Percentiles rank a stretch among this genome's conserved stretches.
phyloP scores from a whole-genome alignment of 2,888 invertebrate species.

The Malthinus flaveolus region DNA sequence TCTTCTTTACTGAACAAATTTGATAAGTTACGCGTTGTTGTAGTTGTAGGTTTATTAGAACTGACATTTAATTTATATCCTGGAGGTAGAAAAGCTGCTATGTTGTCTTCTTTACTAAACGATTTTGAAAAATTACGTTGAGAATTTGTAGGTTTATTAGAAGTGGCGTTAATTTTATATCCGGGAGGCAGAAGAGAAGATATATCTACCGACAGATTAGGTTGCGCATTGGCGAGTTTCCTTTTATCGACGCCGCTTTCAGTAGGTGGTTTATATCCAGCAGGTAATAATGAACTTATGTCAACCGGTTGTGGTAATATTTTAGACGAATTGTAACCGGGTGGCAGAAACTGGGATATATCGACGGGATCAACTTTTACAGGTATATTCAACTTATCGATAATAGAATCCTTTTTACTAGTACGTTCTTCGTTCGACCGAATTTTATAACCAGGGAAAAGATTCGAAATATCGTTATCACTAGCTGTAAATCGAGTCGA shows the following conservation, averaged over 20 bases:
- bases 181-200: conserved; percentile 50
- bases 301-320: conserved; percentile 48
- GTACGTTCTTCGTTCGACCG: conserved; percentile 34
- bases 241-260: no score
- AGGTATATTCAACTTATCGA: conserved; percentile 33
- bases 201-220: conserved; percentile 31
- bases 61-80: conserved; percentile 56
- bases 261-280: conserved; percentile 51
- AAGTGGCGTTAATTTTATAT: conserved; percentile 34
- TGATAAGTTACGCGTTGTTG: no score
- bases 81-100: conserved; percentile 65
- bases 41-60: conserved; percentile 17
- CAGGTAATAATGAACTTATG: conserved; percentile 53
- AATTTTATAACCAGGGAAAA: conserved; percentile 68
- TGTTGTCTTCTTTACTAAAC: conserved; percentile 46
- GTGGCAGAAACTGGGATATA: conserved; percentile 64
- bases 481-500: no score
- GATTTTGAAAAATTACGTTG: no score
- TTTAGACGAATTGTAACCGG: conserved; percentile 58
- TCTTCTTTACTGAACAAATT: conserved; percentile 33
- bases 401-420: conserved; percentile 39
- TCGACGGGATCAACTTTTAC: conserved; percentile 47
- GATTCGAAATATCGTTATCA: conserved; percentile 54
- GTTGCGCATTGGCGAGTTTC: no score
- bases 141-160: conserved; percentile 14